Conservation (phyloP, 2,797 vertebrate genomes). For the Neosilurus hyrtlii region DNA sequence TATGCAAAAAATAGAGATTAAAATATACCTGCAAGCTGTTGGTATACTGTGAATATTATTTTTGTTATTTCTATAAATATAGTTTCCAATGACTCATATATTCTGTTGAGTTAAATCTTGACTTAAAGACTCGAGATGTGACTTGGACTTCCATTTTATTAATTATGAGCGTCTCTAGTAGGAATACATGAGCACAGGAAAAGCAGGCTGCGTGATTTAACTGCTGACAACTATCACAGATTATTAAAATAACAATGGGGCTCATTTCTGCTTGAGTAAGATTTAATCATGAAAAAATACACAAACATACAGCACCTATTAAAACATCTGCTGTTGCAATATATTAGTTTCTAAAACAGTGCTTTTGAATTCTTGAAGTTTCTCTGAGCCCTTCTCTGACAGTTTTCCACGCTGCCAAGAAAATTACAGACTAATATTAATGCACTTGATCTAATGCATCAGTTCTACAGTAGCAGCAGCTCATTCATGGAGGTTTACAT, state of each 20-base stretch:
- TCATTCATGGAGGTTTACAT: neutral
- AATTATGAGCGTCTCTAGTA: too few relatives aligned
- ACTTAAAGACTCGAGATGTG: too few relatives aligned
- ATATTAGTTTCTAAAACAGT: neutral
- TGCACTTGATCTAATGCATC: neutral
- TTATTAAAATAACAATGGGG: neutral
- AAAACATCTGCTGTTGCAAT: neutral
- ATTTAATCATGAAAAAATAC: neutral
- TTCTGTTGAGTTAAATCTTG: too few relatives aligned
- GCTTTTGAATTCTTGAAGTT: neutral
- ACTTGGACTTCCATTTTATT: too few relatives aligned
- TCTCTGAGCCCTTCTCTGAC: neutral
- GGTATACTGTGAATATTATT: too few relatives aligned
- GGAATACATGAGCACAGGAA: neutral
- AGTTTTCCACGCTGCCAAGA: neutral
- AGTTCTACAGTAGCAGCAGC: neutral
- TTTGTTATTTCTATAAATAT: too few relatives aligned
- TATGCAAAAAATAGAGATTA: too few relatives aligned
- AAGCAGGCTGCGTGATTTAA: conserved; percentile 1
- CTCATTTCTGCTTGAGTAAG: neutral
- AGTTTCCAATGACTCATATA: too few relatives aligned
- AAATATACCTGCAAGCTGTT: too few relatives aligned
- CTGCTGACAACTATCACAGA: neutral
- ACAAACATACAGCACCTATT: neutral
- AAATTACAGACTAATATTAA: neutral